Base-by-base conservation (phyloP, 2,797 vertebrate species). In the Myotis findleyi region DNA sequence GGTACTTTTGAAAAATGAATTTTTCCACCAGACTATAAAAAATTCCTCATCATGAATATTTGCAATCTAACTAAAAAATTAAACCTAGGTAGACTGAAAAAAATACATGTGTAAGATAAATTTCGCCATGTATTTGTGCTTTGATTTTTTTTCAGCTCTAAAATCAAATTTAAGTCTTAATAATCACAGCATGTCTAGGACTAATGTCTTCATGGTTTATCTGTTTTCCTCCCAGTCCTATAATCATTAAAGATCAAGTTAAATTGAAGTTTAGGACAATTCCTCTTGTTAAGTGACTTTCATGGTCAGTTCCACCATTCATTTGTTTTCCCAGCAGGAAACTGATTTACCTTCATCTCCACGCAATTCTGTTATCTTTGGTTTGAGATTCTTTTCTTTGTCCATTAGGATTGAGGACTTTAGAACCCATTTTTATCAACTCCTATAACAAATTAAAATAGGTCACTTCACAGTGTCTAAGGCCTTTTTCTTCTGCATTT, bases 391-490 rank as follows among this genome's bases (percentile, higher is more conserved):
- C 89, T 95, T 93, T 96, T 44, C 75, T 94, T 94, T 88, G 86
- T 94, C 92, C 62, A 11, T 97, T 82, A 89, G 94, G 87, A 97
- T 92, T 73, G 94, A 97, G 94, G 95, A 93, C 96, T 96, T 92
- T 87, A 96, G 96, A 96, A 92, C 91, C 66, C 89, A 72, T 93
- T 97, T 95, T 95, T 96, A 75, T 81, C 59, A 96, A 72, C 87
- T 95, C 90, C 93, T 97, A 38, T 57, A 93, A 88, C 92, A 98
- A 98, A 97, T 97, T 96, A 97, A 98, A 98, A 77, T 97, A 97
- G 97, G 96, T 97, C 86, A 95, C 88, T 38, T 94, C 95, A 92
- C 55, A 7, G 91, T 71, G 51, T 96, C 92, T 97, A 72, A 2
- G 82, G 17, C 68, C 95, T 49, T 93, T 93, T 93, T 93, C 25